Evolutionary conservation across 1,140 invertebrate species (phyloP), one percentile per base, ranked within the genome.

Genomic region (Zaprionus lachaisei): DNA sequence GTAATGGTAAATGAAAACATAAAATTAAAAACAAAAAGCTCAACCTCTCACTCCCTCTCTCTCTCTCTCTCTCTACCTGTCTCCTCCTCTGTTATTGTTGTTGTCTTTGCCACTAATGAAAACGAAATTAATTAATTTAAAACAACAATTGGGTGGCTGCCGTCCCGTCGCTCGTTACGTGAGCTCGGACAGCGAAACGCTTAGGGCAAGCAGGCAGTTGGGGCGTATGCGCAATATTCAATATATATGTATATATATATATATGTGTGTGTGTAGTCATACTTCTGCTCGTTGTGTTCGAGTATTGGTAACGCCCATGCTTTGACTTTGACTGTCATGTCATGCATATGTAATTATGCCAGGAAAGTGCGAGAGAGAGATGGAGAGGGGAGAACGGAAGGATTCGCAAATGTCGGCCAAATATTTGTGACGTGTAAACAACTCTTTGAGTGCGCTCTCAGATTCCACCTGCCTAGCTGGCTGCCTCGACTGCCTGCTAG

Each of bases 331-430:
- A 70, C 80, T 81, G 78, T 72, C 71, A 80, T 90, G 81, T 84
- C 84, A 89, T 89, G 84, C 84, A 89, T 89, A 89, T 89, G 85
- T 89, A 89, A 89, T 89, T 89, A 89, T 89, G 75, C 77, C 81
- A 81, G 75, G 17, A 47, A 5, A 47, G 41, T 47, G 41, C 3
- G 41, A 1, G 7, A 9, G 17, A 47, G 41, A 2, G 5, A 41
- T 2, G 15, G 15, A n/a, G 15, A 24, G 77, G 83, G 80, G 2
- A 31, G 28, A 31, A 31, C 87, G 64, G 82, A 89, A 77, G 70
- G 77, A 86, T 77, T 82, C 76, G 72, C 83, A 68, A 71, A 75
- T 75, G 67, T 75, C 54, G 67, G 54, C 68, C 68, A 76, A 90
- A 84, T 89, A 81, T 89, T 89, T 89, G 84, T 74, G 70, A 70